Evolutionary conservation across 2,888 invertebrate species (phyloP).

Genomic region (Perdita meconis): DNA sequence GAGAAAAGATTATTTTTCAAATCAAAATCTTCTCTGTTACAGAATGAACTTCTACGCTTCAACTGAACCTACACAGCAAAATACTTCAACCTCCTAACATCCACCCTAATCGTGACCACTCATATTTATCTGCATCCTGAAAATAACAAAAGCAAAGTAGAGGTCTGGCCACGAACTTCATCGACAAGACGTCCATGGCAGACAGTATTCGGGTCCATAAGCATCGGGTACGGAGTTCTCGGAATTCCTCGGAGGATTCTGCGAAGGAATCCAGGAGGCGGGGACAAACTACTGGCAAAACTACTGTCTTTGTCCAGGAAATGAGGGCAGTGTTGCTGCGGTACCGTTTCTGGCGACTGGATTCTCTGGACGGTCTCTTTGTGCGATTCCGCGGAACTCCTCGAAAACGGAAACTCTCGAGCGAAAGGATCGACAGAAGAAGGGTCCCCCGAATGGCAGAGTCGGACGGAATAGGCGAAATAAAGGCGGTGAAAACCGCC

Average conservation of each 20-base stretch:
- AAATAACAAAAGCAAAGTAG: not conserved
- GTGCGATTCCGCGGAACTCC: constrained; percentile 50
- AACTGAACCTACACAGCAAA: too few species aligned
- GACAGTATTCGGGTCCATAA: constrained; percentile 31
- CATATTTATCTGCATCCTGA: not conserved
- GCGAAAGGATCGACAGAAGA: constrained; percentile 24
- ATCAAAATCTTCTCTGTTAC: too few species aligned
- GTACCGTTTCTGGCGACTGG: constrained; percentile 58
- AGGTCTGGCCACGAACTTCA: not conserved
- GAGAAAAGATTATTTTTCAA: too few species aligned
- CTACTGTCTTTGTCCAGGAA: constrained; percentile 74
- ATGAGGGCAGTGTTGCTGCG: constrained; percentile 70
- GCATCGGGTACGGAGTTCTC: constrained; percentile 26
- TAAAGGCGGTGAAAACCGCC: constrained; percentile 29
- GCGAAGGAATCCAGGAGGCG: constrained; percentile 37
- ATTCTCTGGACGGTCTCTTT: constrained; percentile 69
- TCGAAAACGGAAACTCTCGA: constrained; percentile 53
- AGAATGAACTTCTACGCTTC: too few species aligned
- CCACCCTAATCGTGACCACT: not conserved
- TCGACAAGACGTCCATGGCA: constrained; percentile 5
- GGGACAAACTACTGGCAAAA: constrained; percentile 64
- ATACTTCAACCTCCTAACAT: too few species aligned
- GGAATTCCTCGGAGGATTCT: constrained; percentile 47
- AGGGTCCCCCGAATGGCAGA: constrained; percentile 29
- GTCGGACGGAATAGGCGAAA: constrained; percentile 37